These are phyloP conservation scores for Sepiola atlantica DNA, from an alignment of 2,888 invertebrate genomes.

Conservation along the genomic window DNA sequence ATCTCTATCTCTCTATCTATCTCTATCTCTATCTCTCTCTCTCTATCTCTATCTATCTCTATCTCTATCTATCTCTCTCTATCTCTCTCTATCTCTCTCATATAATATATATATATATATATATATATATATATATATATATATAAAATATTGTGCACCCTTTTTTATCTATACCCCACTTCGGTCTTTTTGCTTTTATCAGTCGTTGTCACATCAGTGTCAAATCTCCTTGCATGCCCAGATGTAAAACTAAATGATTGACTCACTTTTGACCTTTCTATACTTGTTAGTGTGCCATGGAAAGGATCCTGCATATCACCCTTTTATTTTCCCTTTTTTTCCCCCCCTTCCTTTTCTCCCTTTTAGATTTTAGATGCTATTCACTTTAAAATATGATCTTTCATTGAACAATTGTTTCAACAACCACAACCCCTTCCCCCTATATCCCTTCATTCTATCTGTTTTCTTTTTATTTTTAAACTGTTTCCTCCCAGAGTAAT, in stretches of 20 bases:
- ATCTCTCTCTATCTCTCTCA: neutral
- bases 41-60: too few species aligned
- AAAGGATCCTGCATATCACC: neutral
- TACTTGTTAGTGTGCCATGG: neutral
- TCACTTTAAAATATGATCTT: conserved; percentile 2
- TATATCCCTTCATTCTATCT: neutral
- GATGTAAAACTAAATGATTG: neutral
- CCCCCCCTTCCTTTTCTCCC: too few species aligned
- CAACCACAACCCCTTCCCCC: neutral
- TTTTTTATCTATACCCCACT: too few species aligned
- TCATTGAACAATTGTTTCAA: neutral
- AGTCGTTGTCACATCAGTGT: too few species aligned
- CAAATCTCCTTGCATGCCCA: too few species aligned
- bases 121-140: too few species aligned
- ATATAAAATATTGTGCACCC: too few species aligned
- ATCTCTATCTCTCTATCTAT: neutral
- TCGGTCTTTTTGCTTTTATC: too few species aligned
- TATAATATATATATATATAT: too few species aligned
- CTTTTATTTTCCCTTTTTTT: neutral
- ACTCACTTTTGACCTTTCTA: neutral
- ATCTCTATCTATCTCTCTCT: neutral
- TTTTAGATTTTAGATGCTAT: neutral
- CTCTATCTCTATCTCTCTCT: neutral
- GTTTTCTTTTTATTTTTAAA: neutral
- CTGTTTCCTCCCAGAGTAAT: neutral